phyloP scores from a whole-genome alignment of 2,113 vertebrate species.

The Hyperoodon ampullatus region DNA sequence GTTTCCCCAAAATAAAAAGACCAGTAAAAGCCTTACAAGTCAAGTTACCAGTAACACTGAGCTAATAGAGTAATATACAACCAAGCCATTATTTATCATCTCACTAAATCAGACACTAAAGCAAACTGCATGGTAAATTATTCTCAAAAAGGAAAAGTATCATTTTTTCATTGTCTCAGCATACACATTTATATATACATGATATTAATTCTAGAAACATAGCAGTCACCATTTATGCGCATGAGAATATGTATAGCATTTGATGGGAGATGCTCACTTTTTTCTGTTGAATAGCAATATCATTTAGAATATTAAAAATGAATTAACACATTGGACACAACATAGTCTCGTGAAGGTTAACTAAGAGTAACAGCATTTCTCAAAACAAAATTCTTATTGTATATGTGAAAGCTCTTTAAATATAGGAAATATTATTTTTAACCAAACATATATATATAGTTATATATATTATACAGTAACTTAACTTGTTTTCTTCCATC shows the following conservation, averaged over 20 bases:
- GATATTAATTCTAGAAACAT: constrained; percentile 22
- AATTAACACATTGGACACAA: not conserved
- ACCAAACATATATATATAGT: not conserved
- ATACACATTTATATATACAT: not conserved
- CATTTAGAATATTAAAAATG: not conserved
- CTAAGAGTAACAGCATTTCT: not conserved
- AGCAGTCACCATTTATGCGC: not conserved
- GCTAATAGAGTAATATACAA: constrained; percentile 44
- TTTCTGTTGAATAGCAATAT: not conserved
- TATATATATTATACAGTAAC: not conserved
- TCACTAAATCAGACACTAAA: constrained; percentile 60
- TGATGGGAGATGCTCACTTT: not conserved
- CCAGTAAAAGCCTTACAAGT: constrained; percentile 61
- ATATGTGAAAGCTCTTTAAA: not conserved
- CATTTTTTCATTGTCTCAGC: constrained; percentile 24
- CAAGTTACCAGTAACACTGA: not conserved
- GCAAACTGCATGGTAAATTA: constrained; percentile 49
- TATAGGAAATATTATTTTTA: not conserved
- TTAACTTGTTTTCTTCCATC: not conserved
- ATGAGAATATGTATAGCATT: not conserved
- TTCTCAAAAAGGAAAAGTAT: constrained; percentile 59
- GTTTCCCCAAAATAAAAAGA: constrained; percentile 58
- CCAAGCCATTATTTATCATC: constrained; percentile 64
- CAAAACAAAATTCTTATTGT: not conserved
- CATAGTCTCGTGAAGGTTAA: not conserved